phyloP scores from a whole-genome alignment of 2,113 vertebrate species.

The Melanerpes aurifrons region DNA sequence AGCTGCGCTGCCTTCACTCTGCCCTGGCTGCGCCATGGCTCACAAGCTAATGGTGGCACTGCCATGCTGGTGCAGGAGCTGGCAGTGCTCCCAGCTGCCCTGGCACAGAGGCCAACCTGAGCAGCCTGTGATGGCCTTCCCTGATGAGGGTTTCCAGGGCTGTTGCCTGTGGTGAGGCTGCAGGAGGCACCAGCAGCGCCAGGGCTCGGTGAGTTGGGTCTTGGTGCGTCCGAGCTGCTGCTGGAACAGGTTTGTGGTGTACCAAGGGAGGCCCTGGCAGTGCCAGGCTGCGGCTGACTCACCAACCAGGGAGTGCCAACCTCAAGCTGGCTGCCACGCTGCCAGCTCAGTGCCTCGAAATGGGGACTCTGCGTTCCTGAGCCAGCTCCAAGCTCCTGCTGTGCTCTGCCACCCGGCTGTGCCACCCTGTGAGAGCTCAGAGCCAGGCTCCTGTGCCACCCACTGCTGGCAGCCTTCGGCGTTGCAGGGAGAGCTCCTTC shows the following conservation, averaged over 20 bases:
- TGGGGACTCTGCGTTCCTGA: rapidly evolving
- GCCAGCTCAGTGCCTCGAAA: neutral
- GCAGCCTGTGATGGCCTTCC: neutral
- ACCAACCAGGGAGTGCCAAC: rapidly evolving
- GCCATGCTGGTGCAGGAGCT: neutral
- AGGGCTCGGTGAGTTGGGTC: rapidly evolving
- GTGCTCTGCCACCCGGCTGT: neutral
- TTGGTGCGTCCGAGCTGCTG: neutral
- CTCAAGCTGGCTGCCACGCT: neutral
- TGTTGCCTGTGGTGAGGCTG: no score
- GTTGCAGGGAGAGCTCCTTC: neutral
- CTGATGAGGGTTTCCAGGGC: rapidly evolving
- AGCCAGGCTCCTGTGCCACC: neutral
- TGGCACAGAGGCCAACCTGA: no score
- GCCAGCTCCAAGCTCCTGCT: rapidly evolving
- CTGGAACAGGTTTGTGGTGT: neutral
- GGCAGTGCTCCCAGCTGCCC: neutral
- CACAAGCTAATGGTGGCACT: neutral
- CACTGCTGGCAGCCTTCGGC: rapidly evolving
- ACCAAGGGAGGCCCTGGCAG: no score
- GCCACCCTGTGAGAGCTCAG: rapidly evolving
- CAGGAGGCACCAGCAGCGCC: rapidly evolving
- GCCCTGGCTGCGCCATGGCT: rapidly evolving
- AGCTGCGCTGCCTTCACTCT: rapidly evolving
- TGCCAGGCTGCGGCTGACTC: neutral